These are phyloP conservation scores for Pyrgilauda ruficollis DNA, from an alignment of 2,113 vertebrate species.

Conservation along the genomic window DNA sequence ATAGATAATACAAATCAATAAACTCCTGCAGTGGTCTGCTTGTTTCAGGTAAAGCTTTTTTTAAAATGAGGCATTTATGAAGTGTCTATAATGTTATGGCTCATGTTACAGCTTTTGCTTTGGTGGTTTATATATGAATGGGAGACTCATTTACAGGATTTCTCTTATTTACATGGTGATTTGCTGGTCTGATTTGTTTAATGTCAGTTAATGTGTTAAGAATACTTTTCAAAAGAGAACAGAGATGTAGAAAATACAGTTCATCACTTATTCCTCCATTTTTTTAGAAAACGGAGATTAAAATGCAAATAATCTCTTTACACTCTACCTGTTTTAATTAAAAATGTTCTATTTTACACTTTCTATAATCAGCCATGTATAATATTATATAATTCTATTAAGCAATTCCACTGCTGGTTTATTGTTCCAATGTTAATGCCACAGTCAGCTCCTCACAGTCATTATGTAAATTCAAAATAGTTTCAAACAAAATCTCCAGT, in stretches of 20 bases:
- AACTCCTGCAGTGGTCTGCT: neutral
- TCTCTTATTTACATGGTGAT: neutral
- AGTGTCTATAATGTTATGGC: neutral
- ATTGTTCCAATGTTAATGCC: neutral
- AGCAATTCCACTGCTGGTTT: neutral
- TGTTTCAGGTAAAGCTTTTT: neutral
- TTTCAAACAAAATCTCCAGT: neutral
- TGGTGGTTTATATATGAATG: neutral
- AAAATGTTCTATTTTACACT: neutral
- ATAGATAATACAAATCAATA: neutral
- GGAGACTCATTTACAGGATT: neutral
- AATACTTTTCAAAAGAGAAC: neutral
- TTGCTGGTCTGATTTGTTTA: neutral
- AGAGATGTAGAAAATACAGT: neutral
- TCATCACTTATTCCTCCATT: neutral
- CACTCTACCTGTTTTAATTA: neutral
- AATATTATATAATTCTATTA: neutral
- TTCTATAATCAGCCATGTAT: neutral
- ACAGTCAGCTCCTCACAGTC: neutral
- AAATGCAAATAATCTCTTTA: neutral
- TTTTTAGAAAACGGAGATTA: neutral
- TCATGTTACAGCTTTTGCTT: neutral
- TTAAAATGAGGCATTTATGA: neutral
- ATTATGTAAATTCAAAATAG: neutral
- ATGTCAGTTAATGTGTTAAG: neutral